phyloP scores from a whole-genome alignment of 2,888 invertebrate genomes.

The Nemoura dubitans region DNA sequence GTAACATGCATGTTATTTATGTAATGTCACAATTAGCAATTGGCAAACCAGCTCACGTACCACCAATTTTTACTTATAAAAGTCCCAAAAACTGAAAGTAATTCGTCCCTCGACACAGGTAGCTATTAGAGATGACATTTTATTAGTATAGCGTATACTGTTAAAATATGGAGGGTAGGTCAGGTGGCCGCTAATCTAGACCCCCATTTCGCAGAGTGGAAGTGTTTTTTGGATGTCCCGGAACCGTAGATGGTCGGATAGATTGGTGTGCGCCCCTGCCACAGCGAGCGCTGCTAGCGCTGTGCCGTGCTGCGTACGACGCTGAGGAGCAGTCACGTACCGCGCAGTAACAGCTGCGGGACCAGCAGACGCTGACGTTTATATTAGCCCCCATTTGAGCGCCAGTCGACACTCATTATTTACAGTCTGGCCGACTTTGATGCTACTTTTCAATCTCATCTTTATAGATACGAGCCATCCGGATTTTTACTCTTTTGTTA shows the following conservation, averaged over 20 bases:
- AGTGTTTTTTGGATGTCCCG: neutral
- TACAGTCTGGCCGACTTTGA: neutral
- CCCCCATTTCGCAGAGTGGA: neutral
- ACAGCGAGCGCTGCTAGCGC: too few species aligned
- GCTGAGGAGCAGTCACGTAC: neutral
- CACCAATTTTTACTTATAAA: neutral
- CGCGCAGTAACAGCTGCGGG: neutral
- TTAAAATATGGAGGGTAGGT: constrained; percentile 7
- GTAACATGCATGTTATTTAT: neutral
- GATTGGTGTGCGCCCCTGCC: neutral
- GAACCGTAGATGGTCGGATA: neutral
- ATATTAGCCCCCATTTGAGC: neutral
- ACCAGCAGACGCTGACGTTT: neutral
- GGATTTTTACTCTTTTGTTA: constrained; percentile 2
- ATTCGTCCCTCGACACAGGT: neutral
- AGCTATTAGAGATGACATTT: neutral
- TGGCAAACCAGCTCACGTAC: neutral
- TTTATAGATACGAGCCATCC: neutral
- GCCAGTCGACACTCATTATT: neutral
- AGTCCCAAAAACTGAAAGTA: neutral
- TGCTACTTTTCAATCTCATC: constrained; percentile 12
- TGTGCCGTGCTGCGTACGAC: neutral
- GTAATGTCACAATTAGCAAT: neutral
- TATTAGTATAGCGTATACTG: neutral
- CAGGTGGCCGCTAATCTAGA: neutral